Conservation (phyloP, 2,797 vertebrate genomes). For the Neosalanx taihuensis region DNA sequence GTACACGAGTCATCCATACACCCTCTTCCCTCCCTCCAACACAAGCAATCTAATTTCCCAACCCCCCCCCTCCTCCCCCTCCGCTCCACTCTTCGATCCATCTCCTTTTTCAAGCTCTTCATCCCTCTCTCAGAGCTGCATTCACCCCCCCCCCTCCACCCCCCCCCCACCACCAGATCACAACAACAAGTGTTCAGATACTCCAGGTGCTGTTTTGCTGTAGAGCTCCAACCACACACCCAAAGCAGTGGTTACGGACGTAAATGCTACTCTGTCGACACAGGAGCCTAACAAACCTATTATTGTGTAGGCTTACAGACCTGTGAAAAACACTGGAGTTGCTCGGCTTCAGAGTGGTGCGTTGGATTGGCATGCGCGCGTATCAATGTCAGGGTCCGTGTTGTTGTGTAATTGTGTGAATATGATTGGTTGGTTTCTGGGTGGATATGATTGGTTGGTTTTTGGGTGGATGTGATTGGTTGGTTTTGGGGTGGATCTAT, state of each 20-base stretch:
- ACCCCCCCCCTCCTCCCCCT: no score
- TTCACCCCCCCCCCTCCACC: background rate
- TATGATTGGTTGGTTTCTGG: no score
- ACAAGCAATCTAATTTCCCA: no score
- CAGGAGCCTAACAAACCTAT: background rate
- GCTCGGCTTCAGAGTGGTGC: background rate
- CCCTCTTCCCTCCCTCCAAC: no score
- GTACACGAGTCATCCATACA: no score
- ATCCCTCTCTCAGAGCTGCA: no score
- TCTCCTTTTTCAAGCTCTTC: no score
- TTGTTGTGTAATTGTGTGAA: no score
- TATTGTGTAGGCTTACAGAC: background rate
- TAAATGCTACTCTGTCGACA: background rate
- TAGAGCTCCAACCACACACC: background rate
- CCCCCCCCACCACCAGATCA: background rate
- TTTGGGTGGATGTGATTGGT: no score
- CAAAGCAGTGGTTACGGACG: conserved; percentile 7
- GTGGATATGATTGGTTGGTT: no score
- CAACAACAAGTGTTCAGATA: background rate
- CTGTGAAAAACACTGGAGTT: background rate
- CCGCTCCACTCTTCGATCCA: background rate
- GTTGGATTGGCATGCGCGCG: background rate
- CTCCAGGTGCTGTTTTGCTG: background rate
- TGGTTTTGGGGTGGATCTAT: no score
- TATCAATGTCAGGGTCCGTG: background rate